These are phyloP conservation scores for Melanotaenia nigrans DNA, from an alignment of 2,797 vertebrate genomes.

Conservation along the genomic window DNA sequence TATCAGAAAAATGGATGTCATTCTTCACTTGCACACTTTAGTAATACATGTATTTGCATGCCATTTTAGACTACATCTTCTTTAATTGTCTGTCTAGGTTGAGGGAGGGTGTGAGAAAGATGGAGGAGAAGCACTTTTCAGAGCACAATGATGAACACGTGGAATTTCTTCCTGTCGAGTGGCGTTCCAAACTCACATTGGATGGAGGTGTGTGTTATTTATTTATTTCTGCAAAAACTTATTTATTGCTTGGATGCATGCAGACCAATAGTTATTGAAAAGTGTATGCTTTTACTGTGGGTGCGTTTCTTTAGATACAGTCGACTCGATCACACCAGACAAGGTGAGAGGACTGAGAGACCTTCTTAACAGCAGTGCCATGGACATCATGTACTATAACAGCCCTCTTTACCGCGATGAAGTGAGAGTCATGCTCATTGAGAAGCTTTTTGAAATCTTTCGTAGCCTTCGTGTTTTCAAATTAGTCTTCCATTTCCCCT, in stretches of 20 bases:
- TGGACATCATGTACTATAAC: conserved; percentile 99
- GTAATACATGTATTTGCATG: background rate
- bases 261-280: background rate
- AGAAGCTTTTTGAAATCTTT: background rate
- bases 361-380: conserved; percentile 98
- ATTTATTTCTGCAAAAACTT: background rate
- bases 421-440: conserved; percentile 74
- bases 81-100: conserved; percentile 82
- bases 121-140: conserved; percentile 96
- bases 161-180: conserved; percentile 98
- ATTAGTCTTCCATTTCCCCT: background rate
- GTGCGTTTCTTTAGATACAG: conserved; percentile 86
- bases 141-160: conserved; percentile 91
- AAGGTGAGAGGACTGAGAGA: conserved; percentile 96
- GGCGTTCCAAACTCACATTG: conserved; percentile 95
- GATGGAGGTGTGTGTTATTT: conserved; percentile 87
- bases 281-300: conserved; percentile 5
- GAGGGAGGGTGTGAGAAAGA: conserved; percentile 94
- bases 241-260: background rate
- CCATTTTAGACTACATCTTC: background rate
- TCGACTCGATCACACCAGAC: conserved; percentile 98
- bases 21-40: conserved; percentile 3
- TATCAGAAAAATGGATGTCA: conserved; percentile 31
- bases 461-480: rapidly evolving
- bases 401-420: conserved; percentile 98